Percentiles rank a stretch among this genome's conserved stretches.
These are phyloP conservation scores for Acrossocheilus wenchowensis DNA, from an alignment of 2,797 vertebrate genomes.

Conservation along the genomic window DNA sequence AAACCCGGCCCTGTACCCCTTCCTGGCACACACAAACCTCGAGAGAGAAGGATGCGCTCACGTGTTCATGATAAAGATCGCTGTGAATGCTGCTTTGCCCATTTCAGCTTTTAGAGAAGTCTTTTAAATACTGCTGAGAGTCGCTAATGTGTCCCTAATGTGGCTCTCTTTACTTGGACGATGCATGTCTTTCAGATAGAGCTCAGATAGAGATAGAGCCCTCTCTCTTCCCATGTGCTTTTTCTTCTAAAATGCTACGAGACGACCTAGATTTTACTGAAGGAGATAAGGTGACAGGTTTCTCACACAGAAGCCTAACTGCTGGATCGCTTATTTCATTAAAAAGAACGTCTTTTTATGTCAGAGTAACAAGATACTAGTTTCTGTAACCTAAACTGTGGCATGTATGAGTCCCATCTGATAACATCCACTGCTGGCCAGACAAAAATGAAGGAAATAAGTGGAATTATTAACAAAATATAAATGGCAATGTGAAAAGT, in stretches of 20 bases:
- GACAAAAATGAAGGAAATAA: background rate
- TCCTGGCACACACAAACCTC: slow-evolving; percentile 36
- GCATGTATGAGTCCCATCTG: background rate
- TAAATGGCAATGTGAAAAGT: background rate
- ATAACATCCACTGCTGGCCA: background rate
- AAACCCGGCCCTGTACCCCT: slow-evolving; percentile 31
- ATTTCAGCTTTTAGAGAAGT: slow-evolving; percentile 29
- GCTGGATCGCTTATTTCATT: slow-evolving; percentile 5
- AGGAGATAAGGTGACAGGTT: slow-evolving; percentile 37
- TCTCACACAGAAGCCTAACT: slow-evolving; percentile 35
- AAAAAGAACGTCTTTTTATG: slow-evolving; percentile 14
- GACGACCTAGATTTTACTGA: slow-evolving; percentile 18
- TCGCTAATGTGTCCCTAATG: slow-evolving; percentile 43
- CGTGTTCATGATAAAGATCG: slow-evolving; percentile 50
- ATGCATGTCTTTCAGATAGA: slow-evolving; percentile 9
- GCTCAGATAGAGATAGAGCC: background rate
- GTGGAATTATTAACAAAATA: background rate
- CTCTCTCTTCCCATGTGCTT: slow-evolving; percentile 11
- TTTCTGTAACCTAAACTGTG: slow-evolving; percentile 13
- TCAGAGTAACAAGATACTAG: slow-evolving; percentile 8
- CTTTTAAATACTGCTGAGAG: slow-evolving; percentile 35
- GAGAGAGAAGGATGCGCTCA: slow-evolving; percentile 42
- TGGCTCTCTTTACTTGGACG: background rate
- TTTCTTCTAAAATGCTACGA: slow-evolving; percentile 44
- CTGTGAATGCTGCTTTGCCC: slow-evolving; percentile 20